Percentiles rank a stretch among this genome's conserved stretches.
Evolutionary conservation across 2,888 invertebrate genomes (phyloP).

Genomic region (Lasius platythorax): DNA sequence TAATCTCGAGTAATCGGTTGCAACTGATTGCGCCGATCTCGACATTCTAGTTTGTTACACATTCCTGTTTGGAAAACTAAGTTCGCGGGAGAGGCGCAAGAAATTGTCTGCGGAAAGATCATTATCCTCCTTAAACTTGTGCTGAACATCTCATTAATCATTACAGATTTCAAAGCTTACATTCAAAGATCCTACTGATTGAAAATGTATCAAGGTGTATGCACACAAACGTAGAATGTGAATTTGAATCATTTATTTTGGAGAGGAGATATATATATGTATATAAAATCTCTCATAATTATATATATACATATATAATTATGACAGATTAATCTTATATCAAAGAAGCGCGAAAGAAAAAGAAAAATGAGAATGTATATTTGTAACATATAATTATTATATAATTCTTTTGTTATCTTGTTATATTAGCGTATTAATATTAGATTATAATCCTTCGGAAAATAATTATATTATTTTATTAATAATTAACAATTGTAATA

Average conservation of each 20-base stretch:
- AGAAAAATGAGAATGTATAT: background rate
- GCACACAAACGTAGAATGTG: background rate
- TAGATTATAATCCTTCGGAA: background rate
- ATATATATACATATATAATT: too few species aligned
- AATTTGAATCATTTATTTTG: background rate
- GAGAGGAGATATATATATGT: too few species aligned
- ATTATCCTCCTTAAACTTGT: background rate
- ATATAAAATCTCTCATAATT: too few species aligned
- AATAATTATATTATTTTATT: background rate
- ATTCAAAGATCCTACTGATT: background rate
- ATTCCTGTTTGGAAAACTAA: slow-evolving; percentile 49
- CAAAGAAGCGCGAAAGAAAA: background rate
- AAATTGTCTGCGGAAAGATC: background rate
- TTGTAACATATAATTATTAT: background rate
- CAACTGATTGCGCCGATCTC: slow-evolving; percentile 69
- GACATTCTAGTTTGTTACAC: slow-evolving; percentile 58
- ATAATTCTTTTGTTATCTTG: background rate
- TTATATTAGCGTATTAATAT: background rate
- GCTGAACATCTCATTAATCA: background rate
- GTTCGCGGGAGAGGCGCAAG: slow-evolving; percentile 7
- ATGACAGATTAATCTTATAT: background rate
- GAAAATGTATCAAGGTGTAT: background rate
- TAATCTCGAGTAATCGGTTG: slow-evolving; percentile 66
- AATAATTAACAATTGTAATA: background rate
- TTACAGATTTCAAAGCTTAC: background rate